phyloP scores from a whole-genome alignment of 1,140 invertebrate species.

The Tetragnatha versicolor region DNA sequence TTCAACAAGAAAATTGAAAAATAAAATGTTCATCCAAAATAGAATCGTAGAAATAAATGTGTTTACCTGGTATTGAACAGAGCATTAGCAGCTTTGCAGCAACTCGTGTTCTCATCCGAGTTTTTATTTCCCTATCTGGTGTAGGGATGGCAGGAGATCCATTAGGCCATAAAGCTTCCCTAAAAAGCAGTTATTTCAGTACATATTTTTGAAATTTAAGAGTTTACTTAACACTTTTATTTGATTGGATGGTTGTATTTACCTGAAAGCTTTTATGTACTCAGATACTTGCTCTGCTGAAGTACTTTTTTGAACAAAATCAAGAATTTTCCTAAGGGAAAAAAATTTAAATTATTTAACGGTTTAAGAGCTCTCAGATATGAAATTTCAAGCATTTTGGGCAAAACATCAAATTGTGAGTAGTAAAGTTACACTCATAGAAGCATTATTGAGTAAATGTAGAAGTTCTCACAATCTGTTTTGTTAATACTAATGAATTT shows the following conservation, averaged over 20 bases:
- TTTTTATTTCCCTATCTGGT: slow-evolving; percentile 74
- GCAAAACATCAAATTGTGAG: too few species aligned
- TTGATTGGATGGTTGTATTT: slow-evolving; percentile 61
- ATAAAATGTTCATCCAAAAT: too few species aligned
- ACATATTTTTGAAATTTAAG: neutral
- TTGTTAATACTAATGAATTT: too few species aligned
- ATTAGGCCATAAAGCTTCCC: slow-evolving; percentile 81
- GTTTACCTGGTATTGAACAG: slow-evolving; percentile 76
- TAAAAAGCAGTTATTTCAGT: slow-evolving; percentile 60
- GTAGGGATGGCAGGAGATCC: slow-evolving; percentile 72
- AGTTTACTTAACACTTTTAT: neutral
- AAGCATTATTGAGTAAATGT: neutral
- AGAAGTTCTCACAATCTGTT: neutral
- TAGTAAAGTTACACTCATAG: neutral
- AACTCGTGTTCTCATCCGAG: slow-evolving; percentile 80
- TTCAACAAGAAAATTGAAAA: neutral
- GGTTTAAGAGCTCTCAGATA: neutral
- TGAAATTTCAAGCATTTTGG: too few species aligned
- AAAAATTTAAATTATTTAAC: neutral
- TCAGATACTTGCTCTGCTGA: slow-evolving; percentile 88
- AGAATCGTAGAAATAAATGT: neutral
- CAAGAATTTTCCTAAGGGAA: slow-evolving; percentile 86
- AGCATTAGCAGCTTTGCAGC: slow-evolving; percentile 85
- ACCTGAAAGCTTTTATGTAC: slow-evolving; percentile 87
- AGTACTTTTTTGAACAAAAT: slow-evolving; percentile 87